A percentile compares a stretch with the other conserved stretches of the same genome.
phyloP scores from a whole-genome alignment of 2,888 invertebrate species.

The Stramonita haemastoma region DNA sequence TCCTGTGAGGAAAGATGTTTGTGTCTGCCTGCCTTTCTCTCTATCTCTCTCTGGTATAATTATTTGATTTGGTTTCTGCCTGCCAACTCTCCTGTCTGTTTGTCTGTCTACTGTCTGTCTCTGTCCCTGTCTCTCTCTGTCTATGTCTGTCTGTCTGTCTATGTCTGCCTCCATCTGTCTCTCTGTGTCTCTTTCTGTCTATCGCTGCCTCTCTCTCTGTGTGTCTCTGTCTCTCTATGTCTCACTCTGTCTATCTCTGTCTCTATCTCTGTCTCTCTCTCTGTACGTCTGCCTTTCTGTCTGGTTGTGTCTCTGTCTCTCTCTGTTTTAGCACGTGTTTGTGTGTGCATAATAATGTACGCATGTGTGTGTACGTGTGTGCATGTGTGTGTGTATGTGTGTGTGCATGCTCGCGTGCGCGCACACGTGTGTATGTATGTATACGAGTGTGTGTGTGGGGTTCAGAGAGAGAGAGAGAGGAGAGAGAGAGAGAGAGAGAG shows the following conservation, averaged over 20 bases:
- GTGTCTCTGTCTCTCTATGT: background rate
- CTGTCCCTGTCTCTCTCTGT: background rate
- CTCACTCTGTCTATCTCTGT: background rate
- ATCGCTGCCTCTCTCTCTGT: background rate
- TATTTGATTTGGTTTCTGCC: background rate
- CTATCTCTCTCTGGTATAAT: constrained; percentile 9
- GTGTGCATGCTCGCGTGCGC: no score
- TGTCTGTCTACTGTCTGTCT: background rate
- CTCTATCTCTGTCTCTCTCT: background rate
- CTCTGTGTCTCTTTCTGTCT: background rate
- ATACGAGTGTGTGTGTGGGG: no score
- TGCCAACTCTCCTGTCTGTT: background rate
- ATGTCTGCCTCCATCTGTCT: background rate
- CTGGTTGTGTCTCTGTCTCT: background rate
- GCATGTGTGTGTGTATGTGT: no score
- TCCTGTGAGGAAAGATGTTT: background rate
- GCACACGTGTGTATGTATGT: no score
- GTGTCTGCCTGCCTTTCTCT: background rate
- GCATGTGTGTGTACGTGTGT: background rate
- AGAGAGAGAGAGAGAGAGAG: no score
- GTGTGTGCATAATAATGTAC: background rate
- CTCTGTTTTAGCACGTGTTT: background rate
- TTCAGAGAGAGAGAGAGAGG: no score
- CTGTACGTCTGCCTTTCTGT: background rate
- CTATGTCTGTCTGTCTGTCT: background rate